These are phyloP conservation scores for Petrocephalus microphthalmus DNA, from an alignment of 2,113 vertebrate genomes.

Conservation along the genomic window DNA sequence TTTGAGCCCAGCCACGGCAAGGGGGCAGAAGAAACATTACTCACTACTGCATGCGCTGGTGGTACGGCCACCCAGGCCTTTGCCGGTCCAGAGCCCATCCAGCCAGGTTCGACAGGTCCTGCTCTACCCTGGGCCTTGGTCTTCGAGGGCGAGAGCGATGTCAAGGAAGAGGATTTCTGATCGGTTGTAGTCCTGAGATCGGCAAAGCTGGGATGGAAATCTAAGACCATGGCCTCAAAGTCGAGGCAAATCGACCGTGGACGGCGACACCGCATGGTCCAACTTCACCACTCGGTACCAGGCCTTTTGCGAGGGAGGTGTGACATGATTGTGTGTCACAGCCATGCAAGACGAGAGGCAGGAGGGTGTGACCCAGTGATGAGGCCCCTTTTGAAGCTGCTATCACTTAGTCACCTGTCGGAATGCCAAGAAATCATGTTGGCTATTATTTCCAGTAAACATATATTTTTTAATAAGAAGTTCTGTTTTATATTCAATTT, in stretches of 20 bases:
- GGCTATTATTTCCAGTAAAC: neutral
- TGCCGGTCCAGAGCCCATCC: neutral
- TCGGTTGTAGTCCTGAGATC: too few relatives aligned
- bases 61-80: neutral
- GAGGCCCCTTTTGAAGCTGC: neutral
- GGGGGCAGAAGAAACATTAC: conserved; percentile 1
- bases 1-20: neutral
- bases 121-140: neutral
- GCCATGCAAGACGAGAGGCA: neutral
- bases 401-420: neutral
- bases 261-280: neutral
- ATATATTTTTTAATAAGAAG: neutral
- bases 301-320: neutral
- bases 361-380: neutral
- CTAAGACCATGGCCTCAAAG: neutral
- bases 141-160: too few relatives aligned
- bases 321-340: neutral
- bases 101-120: neutral
- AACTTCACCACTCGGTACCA: neutral
- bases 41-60: neutral
- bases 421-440: neutral
- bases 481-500: neutral
- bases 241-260: neutral
- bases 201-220: neutral
- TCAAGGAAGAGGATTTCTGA: too few relatives aligned